phyloP scores from a whole-genome alignment of 1,140 invertebrate species.

The Ganaspis sp. region DNA sequence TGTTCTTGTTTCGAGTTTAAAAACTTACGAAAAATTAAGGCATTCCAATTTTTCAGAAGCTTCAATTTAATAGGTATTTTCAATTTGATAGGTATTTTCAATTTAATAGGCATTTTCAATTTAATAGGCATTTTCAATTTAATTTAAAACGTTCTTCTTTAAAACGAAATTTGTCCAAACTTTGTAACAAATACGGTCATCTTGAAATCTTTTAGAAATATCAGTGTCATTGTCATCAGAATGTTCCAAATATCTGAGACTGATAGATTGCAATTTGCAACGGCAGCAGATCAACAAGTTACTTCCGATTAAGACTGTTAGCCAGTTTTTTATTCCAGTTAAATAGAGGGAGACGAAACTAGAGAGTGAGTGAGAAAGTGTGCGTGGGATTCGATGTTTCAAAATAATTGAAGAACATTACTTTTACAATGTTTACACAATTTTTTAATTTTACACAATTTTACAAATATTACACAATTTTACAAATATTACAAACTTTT shows the following conservation, averaged over 20 bases:
- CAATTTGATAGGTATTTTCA: neutral
- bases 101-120: neutral
- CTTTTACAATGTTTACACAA: neutral
- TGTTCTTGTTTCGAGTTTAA: constrained; percentile 8
- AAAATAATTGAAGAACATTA: neutral
- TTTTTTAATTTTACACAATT: no score
- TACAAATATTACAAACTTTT: neutral
- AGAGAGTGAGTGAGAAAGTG: neutral
- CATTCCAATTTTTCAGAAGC: constrained; percentile 4
- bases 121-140: neutral
- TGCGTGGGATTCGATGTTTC: constrained; percentile 29
- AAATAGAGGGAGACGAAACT: constrained; percentile 27
- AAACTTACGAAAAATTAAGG: neutral
- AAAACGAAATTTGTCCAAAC: neutral
- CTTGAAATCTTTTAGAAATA: neutral
- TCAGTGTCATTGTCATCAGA: neutral
- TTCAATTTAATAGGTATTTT: neutral
- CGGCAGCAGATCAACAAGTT: constrained; percentile 38
- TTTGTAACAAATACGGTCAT: neutral
- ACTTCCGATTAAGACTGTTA: constrained; percentile 54
- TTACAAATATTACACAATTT: no score
- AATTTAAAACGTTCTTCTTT: no score
- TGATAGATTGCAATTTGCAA: constrained; percentile 39
- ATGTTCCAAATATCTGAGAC: neutral
- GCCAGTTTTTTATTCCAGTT: constrained; percentile 47